Base-by-base conservation (phyloP, 2,888 invertebrate genomes). In the Anodontia alba region DNA sequence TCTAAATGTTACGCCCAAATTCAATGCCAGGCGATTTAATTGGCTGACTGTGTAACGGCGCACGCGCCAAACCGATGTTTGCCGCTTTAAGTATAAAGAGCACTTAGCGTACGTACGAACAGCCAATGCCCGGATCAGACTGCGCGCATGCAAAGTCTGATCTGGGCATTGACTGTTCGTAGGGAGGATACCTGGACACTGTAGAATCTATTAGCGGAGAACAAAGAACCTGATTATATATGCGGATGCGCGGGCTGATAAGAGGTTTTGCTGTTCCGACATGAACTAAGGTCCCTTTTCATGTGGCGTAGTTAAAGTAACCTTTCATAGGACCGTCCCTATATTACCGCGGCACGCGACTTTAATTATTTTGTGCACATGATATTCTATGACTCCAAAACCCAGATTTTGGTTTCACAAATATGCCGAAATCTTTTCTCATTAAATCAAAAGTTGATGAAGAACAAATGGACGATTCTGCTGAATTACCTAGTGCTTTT, bases 341-440 rank as follows among this genome's bases (percentile, higher is more conserved):
- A 29, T 57, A 42, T 68, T 54, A 42, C 49, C 31, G 36, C 17
- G 78, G 54, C 78, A 78, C 78, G 69, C 78, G 78, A 69, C 78
- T 68, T 46, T 73, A 46, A 43, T 73, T 78, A 78, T 62, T 62
- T 33, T 62, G 62, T 20, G 20, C 62, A 62, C 20, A 29, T 33
- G 31, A 17, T 33, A 33, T 15, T 33, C 57, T 57, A 23, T 29
- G 23, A 57, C 15, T n/a, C n/a, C 1, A 10, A 29, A 8, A 5
- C 57, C 7, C 1, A 57, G 7, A 23, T 17, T 26, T 29, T 26
- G 10, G 17, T 49, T n/a, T 20, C 26, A 7, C 54, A 31, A 42
- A 72, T 46, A 83, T 85, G 85, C 85, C 85, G n/a, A 80, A 80
- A 66, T 85, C 85, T 36, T 85, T 85, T 74, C 72, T 85, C 15